A percentile compares a stretch with the other conserved stretches of the same genome.
phyloP scores from a whole-genome alignment of 1,140 invertebrate species.

The Rhopalosiphum maidis region DNA sequence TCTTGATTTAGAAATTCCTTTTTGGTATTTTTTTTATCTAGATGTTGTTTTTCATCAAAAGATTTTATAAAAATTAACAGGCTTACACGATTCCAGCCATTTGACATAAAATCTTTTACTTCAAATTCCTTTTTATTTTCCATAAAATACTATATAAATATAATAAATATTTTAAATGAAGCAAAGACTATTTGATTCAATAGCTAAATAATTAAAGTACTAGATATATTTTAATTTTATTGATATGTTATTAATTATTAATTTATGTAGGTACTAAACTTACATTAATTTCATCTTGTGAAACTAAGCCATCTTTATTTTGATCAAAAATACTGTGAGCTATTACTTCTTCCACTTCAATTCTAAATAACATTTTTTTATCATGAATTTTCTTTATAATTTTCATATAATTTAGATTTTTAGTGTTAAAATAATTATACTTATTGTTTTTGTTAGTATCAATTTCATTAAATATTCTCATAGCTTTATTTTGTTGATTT shows the following conservation, averaged over 20 bases:
- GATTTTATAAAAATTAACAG: background rate
- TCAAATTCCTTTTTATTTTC: slow-evolving; percentile 2
- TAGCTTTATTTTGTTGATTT: slow-evolving; percentile 69
- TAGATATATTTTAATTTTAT: background rate
- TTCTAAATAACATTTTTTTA: slow-evolving; percentile 62
- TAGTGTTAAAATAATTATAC: slow-evolving; percentile 58
- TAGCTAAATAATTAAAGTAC: background rate
- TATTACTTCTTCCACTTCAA: slow-evolving; percentile 81
- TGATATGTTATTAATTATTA: background rate
- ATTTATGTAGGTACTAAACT: background rate
- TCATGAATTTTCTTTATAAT: background rate
- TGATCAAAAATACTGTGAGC: slow-evolving; percentile 81
- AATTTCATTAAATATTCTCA: slow-evolving; percentile 74
- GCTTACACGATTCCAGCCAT: slow-evolving; percentile 17
- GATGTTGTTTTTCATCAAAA: background rate
- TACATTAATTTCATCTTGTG: slow-evolving; percentile 82
- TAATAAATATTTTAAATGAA: background rate
- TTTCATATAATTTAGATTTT: background rate
- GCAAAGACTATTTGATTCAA: background rate
- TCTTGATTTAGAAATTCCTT: slow-evolving; percentile 1
- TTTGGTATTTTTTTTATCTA: background rate
- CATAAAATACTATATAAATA: slow-evolving; percentile 29
- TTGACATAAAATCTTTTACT: slow-evolving; percentile 18
- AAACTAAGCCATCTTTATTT: slow-evolving; percentile 84
- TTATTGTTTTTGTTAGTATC: slow-evolving; percentile 79